Conservation (phyloP, 2,797 vertebrate genomes). For the Oceanodroma leucorhoa region DNA sequence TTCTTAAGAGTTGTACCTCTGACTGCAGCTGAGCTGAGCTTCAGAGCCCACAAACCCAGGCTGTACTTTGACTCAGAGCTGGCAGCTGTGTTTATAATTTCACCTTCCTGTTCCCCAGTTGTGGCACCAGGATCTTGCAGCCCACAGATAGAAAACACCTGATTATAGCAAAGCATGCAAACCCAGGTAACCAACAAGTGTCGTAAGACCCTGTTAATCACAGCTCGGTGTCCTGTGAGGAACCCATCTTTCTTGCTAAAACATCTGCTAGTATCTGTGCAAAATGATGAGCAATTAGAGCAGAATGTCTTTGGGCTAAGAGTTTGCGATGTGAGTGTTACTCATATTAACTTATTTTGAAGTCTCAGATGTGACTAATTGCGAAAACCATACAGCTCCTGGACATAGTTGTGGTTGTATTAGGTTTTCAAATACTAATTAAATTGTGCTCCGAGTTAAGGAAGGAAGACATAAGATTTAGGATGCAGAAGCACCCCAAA, state of each 20-base stretch:
- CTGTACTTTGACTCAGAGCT: background rate
- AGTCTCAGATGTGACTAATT: background rate
- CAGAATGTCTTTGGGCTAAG: background rate
- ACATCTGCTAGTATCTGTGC: background rate
- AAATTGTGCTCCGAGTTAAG: background rate
- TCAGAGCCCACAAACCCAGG: background rate
- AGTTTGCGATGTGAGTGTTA: background rate
- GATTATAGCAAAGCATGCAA: background rate
- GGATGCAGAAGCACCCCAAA: background rate
- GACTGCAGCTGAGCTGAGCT: background rate
- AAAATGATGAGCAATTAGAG: background rate
- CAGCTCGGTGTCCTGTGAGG: background rate
- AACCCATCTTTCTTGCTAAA: background rate
- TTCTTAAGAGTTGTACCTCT: background rate
- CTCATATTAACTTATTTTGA: background rate
- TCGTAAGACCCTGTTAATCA: background rate
- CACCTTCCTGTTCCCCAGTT: background rate
- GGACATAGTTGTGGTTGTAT: background rate
- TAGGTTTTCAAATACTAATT: constrained; percentile 31
- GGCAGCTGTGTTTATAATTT: background rate
- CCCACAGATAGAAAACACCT: background rate
- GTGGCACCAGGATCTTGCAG: background rate
- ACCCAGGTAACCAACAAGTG: background rate
- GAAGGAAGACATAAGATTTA: background rate
- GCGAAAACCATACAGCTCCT: background rate